phyloP scores from a whole-genome alignment of 1,140 invertebrate genomes.

The Epicauta chinensis region DNA sequence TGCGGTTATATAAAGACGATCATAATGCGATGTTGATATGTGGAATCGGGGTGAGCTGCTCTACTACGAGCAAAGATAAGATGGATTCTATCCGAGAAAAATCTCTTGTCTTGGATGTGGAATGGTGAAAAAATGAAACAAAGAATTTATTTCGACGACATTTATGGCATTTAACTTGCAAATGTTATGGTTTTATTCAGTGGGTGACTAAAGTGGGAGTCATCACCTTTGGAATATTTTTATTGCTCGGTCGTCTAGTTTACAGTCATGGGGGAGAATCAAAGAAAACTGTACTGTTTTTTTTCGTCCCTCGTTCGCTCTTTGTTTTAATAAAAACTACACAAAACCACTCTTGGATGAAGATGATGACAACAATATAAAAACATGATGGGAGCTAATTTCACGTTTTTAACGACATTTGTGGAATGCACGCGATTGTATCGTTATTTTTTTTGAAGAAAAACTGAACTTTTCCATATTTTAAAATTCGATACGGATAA shows the following conservation, averaged over 20 bases:
- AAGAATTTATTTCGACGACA: slow-evolving; percentile 40
- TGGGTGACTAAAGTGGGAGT: slow-evolving; percentile 39
- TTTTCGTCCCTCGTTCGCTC: too few relatives aligned
- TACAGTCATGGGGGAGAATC: slow-evolving; percentile 28
- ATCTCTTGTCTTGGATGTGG: slow-evolving; percentile 6
- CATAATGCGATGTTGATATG: slow-evolving; percentile 30
- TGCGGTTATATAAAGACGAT: slow-evolving; percentile 20
- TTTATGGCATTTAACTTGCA: slow-evolving; percentile 46
- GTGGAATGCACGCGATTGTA: too few relatives aligned
- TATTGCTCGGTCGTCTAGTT: slow-evolving; percentile 32
- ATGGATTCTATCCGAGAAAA: slow-evolving; percentile 17
- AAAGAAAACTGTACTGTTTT: too few relatives aligned
- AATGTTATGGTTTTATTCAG: slow-evolving; percentile 44
- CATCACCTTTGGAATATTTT: slow-evolving; percentile 45
- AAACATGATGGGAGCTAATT: too few relatives aligned
- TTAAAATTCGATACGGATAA: neutral
- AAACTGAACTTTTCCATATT: too few relatives aligned
- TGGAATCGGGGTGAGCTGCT: slow-evolving; percentile 26
- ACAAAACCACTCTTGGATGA: too few relatives aligned
- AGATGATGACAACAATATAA: too few relatives aligned
- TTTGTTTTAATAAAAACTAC: too few relatives aligned
- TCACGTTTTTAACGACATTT: too few relatives aligned
- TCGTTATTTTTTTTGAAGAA: too few relatives aligned
- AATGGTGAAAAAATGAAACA: slow-evolving; percentile 35
- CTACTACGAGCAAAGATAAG: slow-evolving; percentile 12